These are phyloP conservation scores for Sinonovacula constricta DNA, from an alignment of 1,140 invertebrate species.

Conservation along the genomic window DNA sequence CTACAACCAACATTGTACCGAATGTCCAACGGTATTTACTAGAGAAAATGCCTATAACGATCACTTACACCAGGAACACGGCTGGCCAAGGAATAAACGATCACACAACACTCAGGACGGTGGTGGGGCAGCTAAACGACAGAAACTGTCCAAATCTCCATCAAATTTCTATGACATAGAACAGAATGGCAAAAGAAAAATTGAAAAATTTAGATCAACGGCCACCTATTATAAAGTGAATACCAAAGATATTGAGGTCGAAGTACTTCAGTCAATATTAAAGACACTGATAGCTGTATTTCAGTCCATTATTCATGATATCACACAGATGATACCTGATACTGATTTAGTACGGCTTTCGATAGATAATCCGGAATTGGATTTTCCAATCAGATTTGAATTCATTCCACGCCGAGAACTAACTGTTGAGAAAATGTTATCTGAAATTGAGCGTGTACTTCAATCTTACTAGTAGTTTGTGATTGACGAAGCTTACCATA, in stretches of 20 bases:
- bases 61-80: slow-evolving; percentile 3
- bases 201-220: slow-evolving; percentile 8
- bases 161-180: too few species aligned
- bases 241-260: neutral
- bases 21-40: slow-evolving; percentile 11
- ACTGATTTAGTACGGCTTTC: neutral
- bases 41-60: slow-evolving; percentile 2
- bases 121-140: neutral
- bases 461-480: neutral
- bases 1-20: slow-evolving; percentile 17
- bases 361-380: neutral
- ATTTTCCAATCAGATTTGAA: neutral
- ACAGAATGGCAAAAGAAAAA: too few species aligned
- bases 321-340: slow-evolving; percentile 1
- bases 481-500: neutral
- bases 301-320: neutral
- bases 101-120: neutral
- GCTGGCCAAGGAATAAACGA: neutral
- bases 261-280: neutral
- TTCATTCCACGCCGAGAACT: neutral
- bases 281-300: slow-evolving; percentile 2
- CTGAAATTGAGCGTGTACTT: slow-evolving; percentile 17
- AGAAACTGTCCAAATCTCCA: neutral
- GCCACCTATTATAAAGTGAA: slow-evolving; percentile 8
- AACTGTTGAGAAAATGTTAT: slow-evolving; percentile 5